Evolutionary conservation across 1,140 invertebrate genomes (phyloP), one percentile per base, ranked within the genome.

Genomic region (Scaptodrosophila lebanonensis): DNA sequence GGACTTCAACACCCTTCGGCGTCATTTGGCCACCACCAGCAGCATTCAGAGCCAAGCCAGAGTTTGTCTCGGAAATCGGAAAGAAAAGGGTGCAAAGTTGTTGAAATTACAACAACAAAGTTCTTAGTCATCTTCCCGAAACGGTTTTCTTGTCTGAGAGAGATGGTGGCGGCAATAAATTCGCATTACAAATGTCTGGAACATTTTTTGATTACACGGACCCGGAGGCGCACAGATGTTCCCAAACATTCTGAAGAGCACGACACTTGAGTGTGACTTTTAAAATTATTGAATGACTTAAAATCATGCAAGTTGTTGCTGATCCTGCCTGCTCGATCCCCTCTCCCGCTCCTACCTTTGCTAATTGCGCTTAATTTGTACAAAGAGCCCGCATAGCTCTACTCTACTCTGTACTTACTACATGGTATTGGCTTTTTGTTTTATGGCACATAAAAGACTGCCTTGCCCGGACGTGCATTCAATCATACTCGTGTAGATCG

Each of bases 341-440:
- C 27, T 9, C 20, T 27, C 22, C 39, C 25, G 13, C 42, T 18
- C 18, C 30, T 71, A 79, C 75, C 75, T 82, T 70, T 62, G 75
- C 75, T 82, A 82, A 82, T 82, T 82, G 69, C 76, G 58, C 68
- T 82, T 82, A 82, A 82, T 82, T 82, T 62, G 66, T 62, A 83
- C 76, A 82, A 82, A 82, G 75, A 70, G 61, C 75, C 75, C 75
- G 75, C 75, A 82, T 82, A 25, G 3, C n/a, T 33, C 25, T 22
- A 39, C 59, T 20, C 48, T 47, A 16, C 17, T 18, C 13, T 16
- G 22, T 38, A 15, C 32, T 11, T 30, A 27, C 3, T 25, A 27
- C 16, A 6, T 44, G 27, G 9, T 11, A 40, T 58, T 45, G 65
- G 33, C 49, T 39, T 52, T 64, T 73, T 73, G 53, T 76, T 75